A percentile compares a stretch with the other conserved stretches of the same genome.
phyloP scores from a whole-genome alignment of 2,113 vertebrate genomes.

The Corynorhinus townsendii region DNA sequence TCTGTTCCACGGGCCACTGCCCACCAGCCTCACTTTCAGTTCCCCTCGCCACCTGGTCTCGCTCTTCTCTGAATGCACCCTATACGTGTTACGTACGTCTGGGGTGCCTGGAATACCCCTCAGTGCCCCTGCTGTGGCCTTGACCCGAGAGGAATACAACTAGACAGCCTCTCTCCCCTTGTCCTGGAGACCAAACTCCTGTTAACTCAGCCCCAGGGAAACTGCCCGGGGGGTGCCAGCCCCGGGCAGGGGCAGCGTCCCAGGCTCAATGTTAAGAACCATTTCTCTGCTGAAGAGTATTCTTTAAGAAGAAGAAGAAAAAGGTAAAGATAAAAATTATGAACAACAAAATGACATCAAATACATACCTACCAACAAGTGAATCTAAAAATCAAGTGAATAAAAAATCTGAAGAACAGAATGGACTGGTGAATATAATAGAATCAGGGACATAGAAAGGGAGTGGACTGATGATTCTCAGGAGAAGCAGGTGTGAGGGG shows the following conservation, averaged over 20 bases:
- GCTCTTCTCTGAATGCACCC: not conserved
- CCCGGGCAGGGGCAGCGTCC: not conserved
- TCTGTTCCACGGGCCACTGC: accelerated
- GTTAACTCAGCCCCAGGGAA: not conserved
- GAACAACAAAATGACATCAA: no score
- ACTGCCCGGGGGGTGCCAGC: accelerated
- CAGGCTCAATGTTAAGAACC: not conserved
- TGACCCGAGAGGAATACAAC: not conserved
- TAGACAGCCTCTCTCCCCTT: not conserved
- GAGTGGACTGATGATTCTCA: no score
- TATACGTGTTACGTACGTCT: not conserved
- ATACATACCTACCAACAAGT: no score
- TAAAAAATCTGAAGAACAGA: no score
- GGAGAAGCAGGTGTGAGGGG: no score
- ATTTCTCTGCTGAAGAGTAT: no score
- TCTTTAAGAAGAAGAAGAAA: no score
- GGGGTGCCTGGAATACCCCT: not conserved
- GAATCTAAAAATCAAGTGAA: no score
- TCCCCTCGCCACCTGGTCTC: not conserved
- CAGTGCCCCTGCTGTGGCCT: not conserved
- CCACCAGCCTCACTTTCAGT: no score
- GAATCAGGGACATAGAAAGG: no score
- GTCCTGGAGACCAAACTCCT: not conserved
- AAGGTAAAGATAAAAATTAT: no score
- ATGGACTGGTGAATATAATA: no score